Evolutionary conservation across 2,888 invertebrate species (phyloP), one percentile per base, ranked within the genome.

Genomic region (Eutolmus rufibarbis): DNA sequence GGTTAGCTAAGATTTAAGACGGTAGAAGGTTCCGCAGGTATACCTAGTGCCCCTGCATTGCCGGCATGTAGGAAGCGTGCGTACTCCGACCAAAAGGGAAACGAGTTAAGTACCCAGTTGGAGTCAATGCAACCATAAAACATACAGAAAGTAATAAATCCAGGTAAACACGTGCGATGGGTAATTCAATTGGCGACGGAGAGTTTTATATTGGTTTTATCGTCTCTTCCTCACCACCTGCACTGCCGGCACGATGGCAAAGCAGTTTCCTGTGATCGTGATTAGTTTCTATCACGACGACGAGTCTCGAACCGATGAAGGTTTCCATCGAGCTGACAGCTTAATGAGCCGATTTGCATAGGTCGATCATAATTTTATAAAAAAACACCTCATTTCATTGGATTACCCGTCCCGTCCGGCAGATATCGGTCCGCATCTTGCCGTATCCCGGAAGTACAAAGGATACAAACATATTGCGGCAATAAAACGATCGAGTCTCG

Each of bases 341-440:
- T 40, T 77, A 77, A 77, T 77, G 40, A 77, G 77, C 37, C 14
- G 40, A 77, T 77, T 77, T 77, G 77, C 77, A 77, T 77, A 40
- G 40, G 40, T 37, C 40, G 77, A 37, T 77, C 37, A 77, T 77
- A 77, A 77, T 77, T 77, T 77, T 37, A 19, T 40, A 46, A 40
- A 40, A n/a, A 77, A 77, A 77, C 77, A 77, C 77, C 40, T 77
- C 37, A 40, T 37, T 37, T 19, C n/a, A 77, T 37, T 16, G 23
- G 7, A n/a, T 77, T 37, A 37, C 40, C 9, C 19, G 40, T 77
- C 40, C 16, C 66, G 66, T 66, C 66, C 66, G 37, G 40, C 19
- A 19, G 37, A 77, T 77, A 40, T 37, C 77, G 23, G 16, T 31
- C 12, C 19, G 9, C 23, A 37, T 77, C 37, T 37, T 19, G 16